phyloP scores from a whole-genome alignment of 2,888 invertebrate genomes.

The Xylocampa areola region DNA sequence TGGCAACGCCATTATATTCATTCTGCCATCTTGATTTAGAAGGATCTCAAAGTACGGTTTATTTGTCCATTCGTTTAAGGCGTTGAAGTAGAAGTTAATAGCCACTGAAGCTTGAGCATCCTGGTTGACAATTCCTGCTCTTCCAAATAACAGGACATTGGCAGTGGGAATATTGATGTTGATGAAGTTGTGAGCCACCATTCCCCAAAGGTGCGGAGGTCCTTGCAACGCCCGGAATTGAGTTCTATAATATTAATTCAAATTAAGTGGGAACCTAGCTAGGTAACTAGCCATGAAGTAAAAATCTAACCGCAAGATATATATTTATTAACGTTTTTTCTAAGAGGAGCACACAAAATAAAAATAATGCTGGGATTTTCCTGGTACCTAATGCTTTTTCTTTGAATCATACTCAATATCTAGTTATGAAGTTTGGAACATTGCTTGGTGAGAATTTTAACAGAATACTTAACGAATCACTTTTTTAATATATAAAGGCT shows the following conservation, averaged over 20 bases:
- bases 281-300: too few species aligned
- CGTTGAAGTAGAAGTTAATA: conserved; percentile 70
- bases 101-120: conserved; percentile 72
- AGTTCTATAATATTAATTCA: conserved; percentile 53
- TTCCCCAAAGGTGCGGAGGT: conserved; percentile 76
- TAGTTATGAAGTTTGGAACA: too few species aligned
- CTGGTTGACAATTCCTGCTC: conserved; percentile 67
- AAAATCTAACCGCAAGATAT: too few species aligned
- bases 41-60: conserved; percentile 73
- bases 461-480: too few species aligned
- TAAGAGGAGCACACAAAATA: too few species aligned
- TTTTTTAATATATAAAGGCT: too few species aligned
- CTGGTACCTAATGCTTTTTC: too few species aligned
- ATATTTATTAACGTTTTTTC: too few species aligned
- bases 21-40: conserved; percentile 70
- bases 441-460: too few species aligned
- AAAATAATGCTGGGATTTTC: too few species aligned
- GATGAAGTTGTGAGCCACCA: conserved; percentile 78
- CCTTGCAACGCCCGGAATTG: conserved; percentile 71
- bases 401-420: too few species aligned
- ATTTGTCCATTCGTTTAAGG: conserved; percentile 76
- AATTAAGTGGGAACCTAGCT: not conserved
- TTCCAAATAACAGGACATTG: conserved; percentile 70
- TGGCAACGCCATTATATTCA: conserved; percentile 78
- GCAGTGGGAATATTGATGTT: conserved; percentile 69